A percentile compares a stretch with the other conserved stretches of the same genome.
Evolutionary conservation across 2,113 vertebrate genomes (phyloP).

Genomic region (Leuciscus idus): DNA sequence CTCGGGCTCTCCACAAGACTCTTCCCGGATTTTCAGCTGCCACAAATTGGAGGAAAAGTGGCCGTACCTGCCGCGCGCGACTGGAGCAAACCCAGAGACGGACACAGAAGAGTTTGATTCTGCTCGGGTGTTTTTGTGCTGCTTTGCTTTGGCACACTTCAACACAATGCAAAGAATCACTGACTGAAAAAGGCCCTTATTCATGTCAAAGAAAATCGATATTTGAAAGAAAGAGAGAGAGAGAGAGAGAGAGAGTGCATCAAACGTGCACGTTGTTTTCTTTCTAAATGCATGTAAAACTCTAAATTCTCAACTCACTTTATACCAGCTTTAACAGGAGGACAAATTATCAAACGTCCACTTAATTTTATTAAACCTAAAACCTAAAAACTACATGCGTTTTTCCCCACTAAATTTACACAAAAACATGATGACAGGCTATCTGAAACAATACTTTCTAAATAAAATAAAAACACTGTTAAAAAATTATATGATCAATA

Average conservation of each 20-base stretch:
- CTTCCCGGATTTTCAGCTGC: constrained; percentile 78
- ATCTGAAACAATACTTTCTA: too few relatives aligned
- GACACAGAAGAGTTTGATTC: constrained; percentile 29
- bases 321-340: not conserved
- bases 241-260: not conserved
- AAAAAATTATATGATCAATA: too few relatives aligned
- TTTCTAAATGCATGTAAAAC: not conserved
- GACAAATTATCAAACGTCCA: not conserved
- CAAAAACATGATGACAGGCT: too few relatives aligned
- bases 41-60: constrained; percentile 67
- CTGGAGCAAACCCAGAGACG: not conserved
- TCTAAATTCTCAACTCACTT: not conserved
- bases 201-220: constrained; percentile 52
- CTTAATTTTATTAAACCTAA: not conserved
- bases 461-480: too few relatives aligned
- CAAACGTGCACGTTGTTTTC: constrained; percentile 3
- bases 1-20: constrained; percentile 66
- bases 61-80: constrained; percentile 39
- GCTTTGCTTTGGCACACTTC: constrained; percentile 36
- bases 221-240: constrained; percentile 22
- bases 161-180: constrained; percentile 17
- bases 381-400: not conserved
- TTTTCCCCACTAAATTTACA: too few relatives aligned
- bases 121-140: constrained; percentile 30
- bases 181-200: constrained; percentile 53